Base-by-base conservation (phyloP, 2,888 invertebrate species). In the Drosophila kambysellisi region DNA sequence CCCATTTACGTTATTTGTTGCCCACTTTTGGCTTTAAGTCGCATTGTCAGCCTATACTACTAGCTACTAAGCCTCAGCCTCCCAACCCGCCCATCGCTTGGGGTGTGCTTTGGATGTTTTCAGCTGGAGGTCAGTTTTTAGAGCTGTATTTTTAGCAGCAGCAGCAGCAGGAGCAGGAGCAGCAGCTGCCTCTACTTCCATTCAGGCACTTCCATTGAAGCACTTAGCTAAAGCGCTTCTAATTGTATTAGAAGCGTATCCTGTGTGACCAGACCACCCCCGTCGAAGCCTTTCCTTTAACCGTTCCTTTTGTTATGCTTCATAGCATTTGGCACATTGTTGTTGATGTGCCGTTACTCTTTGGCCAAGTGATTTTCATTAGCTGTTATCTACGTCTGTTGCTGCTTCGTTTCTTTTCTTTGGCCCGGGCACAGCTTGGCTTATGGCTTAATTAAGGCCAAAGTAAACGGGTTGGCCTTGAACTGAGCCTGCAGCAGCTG, bases 171-270 rank as follows among this genome's bases (percentile, higher is more conserved):
- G 1, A 25, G 20, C 20, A 25, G 20, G 20, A 41, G 46, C 11
- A 48, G 46, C 67, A 66, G 61, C 58, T 73, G 64, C 46, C 65
- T 39, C 37, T 25, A 43, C 30, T 39, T 46, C 64, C 60, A 30
- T 15, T 6, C 12, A n/a, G 15, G 32, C 20, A 46, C 43, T 43
- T 54, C n/a, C 29, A 39, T 39, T 56, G 46, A 83, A 89, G 88
- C 78, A 89, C 88, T 89, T 88, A 82, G 76, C 80, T 82, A 78
- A 88, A 89, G 88, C 85, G 85, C 81, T 81, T 81, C 81, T 86
- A 86, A 86, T 86, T 86, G 86, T 82, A 81, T 89, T 89, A 89
- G 84, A 73, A 88, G 85, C 79, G 85, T 86, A 79, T 89, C 84
- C 83, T 69, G 41, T 57, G 39, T 43, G 48, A 50, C 69, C 64